Conservation (phyloP, 1,140 invertebrate species). For the Conus betulinus region DNA sequence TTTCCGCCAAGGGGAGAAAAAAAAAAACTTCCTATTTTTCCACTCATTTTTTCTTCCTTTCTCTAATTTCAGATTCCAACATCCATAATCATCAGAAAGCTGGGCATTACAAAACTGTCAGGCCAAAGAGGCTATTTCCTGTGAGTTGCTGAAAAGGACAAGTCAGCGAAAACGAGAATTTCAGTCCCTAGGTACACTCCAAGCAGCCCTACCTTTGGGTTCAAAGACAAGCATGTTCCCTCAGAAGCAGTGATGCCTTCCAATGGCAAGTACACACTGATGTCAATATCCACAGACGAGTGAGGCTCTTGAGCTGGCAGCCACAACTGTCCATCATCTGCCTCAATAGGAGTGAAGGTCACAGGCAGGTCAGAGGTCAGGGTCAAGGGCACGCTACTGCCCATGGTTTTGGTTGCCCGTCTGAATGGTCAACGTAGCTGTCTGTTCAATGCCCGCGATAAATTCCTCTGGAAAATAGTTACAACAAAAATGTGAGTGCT, state of each 20-base stretch:
- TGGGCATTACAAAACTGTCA: too few species aligned
- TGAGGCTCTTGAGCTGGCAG: slow-evolving; percentile 41
- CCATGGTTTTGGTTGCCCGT: slow-evolving; percentile 76
- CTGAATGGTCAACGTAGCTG: slow-evolving; percentile 74
- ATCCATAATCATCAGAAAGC: too few species aligned
- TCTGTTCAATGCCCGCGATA: slow-evolving; percentile 77
- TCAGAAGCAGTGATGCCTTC: neutral
- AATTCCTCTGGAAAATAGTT: slow-evolving; percentile 59
- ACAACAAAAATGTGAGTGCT: neutral
- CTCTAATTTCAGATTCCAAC: too few species aligned
- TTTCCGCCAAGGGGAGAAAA: too few species aligned
- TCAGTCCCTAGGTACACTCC: too few species aligned
- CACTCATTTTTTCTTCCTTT: too few species aligned
- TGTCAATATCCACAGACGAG: slow-evolving; percentile 30
- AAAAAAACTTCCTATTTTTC: too few species aligned
- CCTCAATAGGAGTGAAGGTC: slow-evolving; percentile 29
- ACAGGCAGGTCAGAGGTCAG: slow-evolving; percentile 52
- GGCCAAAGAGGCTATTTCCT: too few species aligned
- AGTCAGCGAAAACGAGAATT: too few species aligned
- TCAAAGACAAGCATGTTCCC: neutral
- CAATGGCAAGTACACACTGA: slow-evolving; percentile 21
- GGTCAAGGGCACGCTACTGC: slow-evolving; percentile 38
- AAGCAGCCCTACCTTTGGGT: neutral
- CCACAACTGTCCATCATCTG: slow-evolving; percentile 38
- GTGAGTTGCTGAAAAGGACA: too few species aligned